Evolutionary conservation across 2,113 vertebrate genomes (phyloP), one percentile per base, ranked within the genome.

Genomic region (Rissa tridactyla): DNA sequence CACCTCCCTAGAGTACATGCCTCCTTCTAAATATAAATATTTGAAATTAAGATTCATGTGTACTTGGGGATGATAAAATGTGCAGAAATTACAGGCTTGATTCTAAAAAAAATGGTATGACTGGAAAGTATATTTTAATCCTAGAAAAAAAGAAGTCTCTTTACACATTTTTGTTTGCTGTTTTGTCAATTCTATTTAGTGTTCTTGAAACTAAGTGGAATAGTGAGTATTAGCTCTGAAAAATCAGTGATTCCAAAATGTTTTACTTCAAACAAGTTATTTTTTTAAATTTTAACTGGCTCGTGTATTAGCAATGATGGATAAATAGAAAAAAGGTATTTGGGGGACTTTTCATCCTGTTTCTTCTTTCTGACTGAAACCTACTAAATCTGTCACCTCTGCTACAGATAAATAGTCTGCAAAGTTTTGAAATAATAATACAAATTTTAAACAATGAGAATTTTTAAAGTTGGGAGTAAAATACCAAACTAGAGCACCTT

Each of bases 21-120:
- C 64, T 85, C 51, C 36, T 92, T 72, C 57, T 77, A 97, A 96
- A 92, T 46, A 94, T 6, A 94, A 96, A 80, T 91, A 97, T 82
- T 95, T 89, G 54, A 80, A 96, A 91, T 62, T 76, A 82, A 61
- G n/a, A 91, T 94, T 89, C 25, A 65, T 29, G 22, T 77, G 32
- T 85, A 81, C 81, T 82, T 54, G 17, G 72, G 15, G 60, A 82
- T 79, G 36, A 82, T 58, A 92, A 94, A 96, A 95, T 18, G 17
- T 89, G 40, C 29, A 87, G 32, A 46, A 95, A 92, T 91, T 77
- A 82, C 84, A 89, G 44, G 15, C 23, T 87, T 51, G 29, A 49
- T 89, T 87, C 20, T 2, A 32, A 75, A 90, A 87, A 90, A 79
- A 52, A n/a, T 4, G 0, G 13, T 49, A 36, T 27, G 12, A 76